Conservation (phyloP, 2,113 vertebrate species). For the Siphamia tubifer region DNA sequence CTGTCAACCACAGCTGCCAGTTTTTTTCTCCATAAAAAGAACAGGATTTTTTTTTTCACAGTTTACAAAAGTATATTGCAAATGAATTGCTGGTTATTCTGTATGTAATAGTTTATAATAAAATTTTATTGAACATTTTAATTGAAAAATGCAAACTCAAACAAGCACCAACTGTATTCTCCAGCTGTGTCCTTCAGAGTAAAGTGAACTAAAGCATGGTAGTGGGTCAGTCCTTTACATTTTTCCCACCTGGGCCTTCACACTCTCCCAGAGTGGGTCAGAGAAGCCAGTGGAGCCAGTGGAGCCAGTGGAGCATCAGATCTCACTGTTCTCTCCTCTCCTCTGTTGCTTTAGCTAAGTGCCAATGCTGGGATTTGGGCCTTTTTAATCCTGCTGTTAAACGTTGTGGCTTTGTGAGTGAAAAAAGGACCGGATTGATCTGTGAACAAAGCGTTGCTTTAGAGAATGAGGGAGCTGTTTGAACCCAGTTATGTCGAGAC, state of each 20-base stretch:
- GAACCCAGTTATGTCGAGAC: slow-evolving; percentile 82
- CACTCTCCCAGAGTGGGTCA: slow-evolving; percentile 28
- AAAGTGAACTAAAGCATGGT: no score
- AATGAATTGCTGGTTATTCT: no score
- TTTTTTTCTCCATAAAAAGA: no score
- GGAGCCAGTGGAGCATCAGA: slow-evolving; percentile 41
- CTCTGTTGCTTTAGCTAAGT: slow-evolving; percentile 79
- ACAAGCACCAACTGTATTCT: no score
- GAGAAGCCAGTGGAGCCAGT: slow-evolving; percentile 41
- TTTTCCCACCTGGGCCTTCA: slow-evolving; percentile 39
- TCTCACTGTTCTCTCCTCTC: slow-evolving; percentile 55
- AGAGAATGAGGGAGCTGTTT: slow-evolving; percentile 80
- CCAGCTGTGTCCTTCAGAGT: no score
- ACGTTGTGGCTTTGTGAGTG: slow-evolving; percentile 79
- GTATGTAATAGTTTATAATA: no score
- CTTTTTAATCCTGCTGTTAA: slow-evolving; percentile 85
- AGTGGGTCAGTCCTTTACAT: no score
- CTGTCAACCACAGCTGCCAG: no score
- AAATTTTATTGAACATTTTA: no score
- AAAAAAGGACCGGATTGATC: slow-evolving; percentile 77
- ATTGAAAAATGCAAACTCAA: no score
- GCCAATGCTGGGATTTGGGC: slow-evolving; percentile 75
- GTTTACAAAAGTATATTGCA: no score
- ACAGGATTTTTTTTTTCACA: no score
- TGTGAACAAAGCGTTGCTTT: slow-evolving; percentile 82